Conservation (phyloP, 2,797 vertebrate species). For the Brotula barbata region DNA sequence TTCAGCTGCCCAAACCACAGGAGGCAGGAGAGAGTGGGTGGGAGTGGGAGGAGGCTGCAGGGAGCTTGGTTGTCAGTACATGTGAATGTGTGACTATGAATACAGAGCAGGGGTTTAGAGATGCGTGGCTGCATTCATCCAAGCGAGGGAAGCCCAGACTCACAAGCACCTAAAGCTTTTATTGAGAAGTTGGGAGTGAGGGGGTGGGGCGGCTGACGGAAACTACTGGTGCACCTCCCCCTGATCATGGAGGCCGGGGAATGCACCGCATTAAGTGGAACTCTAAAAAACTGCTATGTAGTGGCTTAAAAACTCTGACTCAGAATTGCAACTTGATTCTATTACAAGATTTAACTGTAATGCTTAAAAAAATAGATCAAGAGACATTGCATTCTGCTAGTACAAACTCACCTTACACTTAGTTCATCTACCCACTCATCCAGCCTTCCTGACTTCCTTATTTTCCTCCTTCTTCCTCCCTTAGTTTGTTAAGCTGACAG, state of each 20-base stretch:
- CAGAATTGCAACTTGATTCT: too few species aligned
- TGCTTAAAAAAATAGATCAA: neutral
- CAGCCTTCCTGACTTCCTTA: constrained; percentile 14
- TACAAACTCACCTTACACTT: constrained; percentile 67
- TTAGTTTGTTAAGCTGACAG: constrained; percentile 31
- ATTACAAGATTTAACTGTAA: too few species aligned
- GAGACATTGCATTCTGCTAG: constrained; percentile 35
- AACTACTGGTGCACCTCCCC: constrained; percentile 7
- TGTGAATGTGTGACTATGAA: constrained; percentile 45
- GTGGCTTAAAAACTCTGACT: too few species aligned
- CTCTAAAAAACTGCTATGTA: neutral
- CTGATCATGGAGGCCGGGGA: constrained; percentile 53
- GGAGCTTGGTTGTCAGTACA: constrained; percentile 50
- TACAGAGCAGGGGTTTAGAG: constrained; percentile 48
- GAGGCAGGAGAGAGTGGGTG: constrained; percentile 20
- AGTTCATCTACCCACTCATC: constrained; percentile 54
- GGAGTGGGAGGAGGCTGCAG: constrained; percentile 44
- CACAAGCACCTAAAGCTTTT: constrained; percentile 49
- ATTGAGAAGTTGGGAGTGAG: constrained; percentile 26
- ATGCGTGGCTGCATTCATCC: constrained; percentile 60
- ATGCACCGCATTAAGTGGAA: too few species aligned
- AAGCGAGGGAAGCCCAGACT: constrained; percentile 60
- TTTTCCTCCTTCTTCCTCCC: constrained; percentile 31
- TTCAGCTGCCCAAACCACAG: constrained; percentile 49
- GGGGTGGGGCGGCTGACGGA: constrained; percentile 1